A percentile compares a stretch with the other conserved stretches of the same genome.
Evolutionary conservation across 2,888 invertebrate species (phyloP).

Genomic region (Hypolimnas misippus): DNA sequence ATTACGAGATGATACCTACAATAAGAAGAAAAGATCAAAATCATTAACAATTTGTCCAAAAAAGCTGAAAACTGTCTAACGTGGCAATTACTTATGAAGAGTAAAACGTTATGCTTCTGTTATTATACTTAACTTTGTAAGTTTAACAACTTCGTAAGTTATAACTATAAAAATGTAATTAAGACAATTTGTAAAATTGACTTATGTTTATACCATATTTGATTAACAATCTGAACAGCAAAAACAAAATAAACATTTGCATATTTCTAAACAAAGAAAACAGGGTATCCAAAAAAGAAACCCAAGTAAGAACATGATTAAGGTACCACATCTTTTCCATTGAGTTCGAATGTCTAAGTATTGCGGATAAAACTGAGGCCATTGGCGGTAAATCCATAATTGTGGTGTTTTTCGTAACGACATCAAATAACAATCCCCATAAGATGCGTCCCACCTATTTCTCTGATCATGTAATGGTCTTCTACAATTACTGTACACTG

Average conservation of each 20-base stretch:
- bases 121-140: no score
- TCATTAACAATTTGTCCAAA: no score
- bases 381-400: conserved; percentile 49
- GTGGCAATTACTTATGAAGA: no score
- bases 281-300: conserved; percentile 58
- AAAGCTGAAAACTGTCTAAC: no score
- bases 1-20: no score
- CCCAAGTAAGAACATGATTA: conserved; percentile 47
- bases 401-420: conserved; percentile 52
- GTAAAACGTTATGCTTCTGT: no score
- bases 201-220: not conserved
- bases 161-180: no score
- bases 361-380: conserved; percentile 50
- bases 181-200: not conserved
- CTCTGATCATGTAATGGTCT: conserved; percentile 6
- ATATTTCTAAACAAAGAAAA: conserved; percentile 53
- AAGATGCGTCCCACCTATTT: conserved; percentile 42
- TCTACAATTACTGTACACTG: conserved; percentile 1
- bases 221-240: conserved; percentile 52
- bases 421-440: conserved; percentile 54
- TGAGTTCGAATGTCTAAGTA: conserved; percentile 42
- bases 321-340: conserved; percentile 46
- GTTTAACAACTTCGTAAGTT: no score
- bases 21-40: no score
- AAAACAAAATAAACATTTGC: conserved; percentile 54